Percentiles rank a stretch among this genome's conserved stretches.
phyloP scores from a whole-genome alignment of 2,113 vertebrate genomes.

The Lophura nycthemera region DNA sequence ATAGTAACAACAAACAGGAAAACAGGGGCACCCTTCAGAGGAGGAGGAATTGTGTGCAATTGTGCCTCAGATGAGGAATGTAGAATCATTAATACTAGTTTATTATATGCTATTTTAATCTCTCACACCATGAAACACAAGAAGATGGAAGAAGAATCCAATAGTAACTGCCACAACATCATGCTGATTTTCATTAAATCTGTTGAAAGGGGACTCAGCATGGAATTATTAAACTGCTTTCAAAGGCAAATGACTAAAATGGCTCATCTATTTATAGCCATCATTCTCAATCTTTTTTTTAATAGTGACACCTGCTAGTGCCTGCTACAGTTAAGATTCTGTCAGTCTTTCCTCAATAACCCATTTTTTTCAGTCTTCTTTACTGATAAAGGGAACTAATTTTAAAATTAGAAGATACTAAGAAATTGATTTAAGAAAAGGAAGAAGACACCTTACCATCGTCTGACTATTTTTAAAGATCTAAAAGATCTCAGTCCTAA shows the following conservation, averaged over 20 bases:
- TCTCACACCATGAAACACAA: slow-evolving; percentile 71
- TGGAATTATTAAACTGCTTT: slow-evolving; percentile 80
- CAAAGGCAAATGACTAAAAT: slow-evolving; percentile 75
- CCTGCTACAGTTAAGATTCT: slow-evolving; percentile 53
- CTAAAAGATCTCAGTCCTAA: background rate
- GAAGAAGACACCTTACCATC: background rate
- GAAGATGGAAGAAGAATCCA: slow-evolving; percentile 72
- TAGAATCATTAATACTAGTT: slow-evolving; percentile 64
- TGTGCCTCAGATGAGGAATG: slow-evolving; percentile 51
- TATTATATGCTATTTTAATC: slow-evolving; percentile 81
- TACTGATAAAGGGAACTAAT: background rate
- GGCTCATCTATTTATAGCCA: slow-evolving; percentile 77
- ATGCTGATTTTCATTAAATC: slow-evolving; percentile 84
- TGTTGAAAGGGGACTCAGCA: slow-evolving; percentile 79
- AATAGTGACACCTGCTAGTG: slow-evolving; percentile 45
- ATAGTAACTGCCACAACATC: slow-evolving; percentile 74
- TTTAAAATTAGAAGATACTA: background rate
- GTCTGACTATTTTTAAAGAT: background rate
- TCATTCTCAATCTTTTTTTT: slow-evolving; percentile 65
- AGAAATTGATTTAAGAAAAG: background rate
- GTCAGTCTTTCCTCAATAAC: slow-evolving; percentile 27
- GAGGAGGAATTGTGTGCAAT: slow-evolving; percentile 38
- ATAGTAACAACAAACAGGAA: slow-evolving; percentile 23
- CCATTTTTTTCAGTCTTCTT: background rate
- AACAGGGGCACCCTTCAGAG: slow-evolving; percentile 66